Conservation (phyloP, 2,797 vertebrate species). For the Odontamblyopus lacepedii region DNA sequence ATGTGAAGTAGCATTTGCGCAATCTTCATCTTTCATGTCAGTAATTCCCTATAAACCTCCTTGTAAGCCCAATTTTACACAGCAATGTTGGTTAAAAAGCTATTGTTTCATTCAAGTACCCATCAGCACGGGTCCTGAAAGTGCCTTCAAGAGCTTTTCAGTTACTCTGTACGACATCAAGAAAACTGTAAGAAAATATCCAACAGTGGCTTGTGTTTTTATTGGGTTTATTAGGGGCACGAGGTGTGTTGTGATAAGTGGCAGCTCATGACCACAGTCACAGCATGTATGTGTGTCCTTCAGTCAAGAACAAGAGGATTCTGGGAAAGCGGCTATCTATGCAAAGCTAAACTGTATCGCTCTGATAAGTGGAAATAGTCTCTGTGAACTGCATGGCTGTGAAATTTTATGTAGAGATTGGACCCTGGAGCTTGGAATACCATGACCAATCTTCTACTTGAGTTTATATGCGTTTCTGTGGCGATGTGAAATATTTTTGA, state of each 20-base stretch:
- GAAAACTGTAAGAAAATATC: neutral
- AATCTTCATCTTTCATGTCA: slow-evolving; percentile 7
- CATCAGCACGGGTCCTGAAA: slow-evolving; percentile 20
- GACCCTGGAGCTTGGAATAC: neutral
- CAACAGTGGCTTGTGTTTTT: neutral
- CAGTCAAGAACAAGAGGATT: neutral
- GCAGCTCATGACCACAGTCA: slow-evolving; percentile 2
- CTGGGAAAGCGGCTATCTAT: neutral
- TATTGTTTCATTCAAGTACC: slow-evolving; percentile 27
- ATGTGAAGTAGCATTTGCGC: neutral
- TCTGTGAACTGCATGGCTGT: neutral
- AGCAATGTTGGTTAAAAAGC: slow-evolving; percentile 1
- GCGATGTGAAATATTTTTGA: neutral
- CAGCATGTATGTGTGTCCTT: slow-evolving; percentile 3
- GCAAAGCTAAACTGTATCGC: neutral
- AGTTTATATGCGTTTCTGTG: neutral
- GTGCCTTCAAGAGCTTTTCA: slow-evolving; percentile 2
- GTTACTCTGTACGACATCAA: neutral
- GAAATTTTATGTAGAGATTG: neutral
- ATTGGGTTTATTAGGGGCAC: neutral
- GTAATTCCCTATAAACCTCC: slow-evolving; percentile 23
- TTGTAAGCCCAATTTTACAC: slow-evolving; percentile 1
- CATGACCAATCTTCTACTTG: neutral
- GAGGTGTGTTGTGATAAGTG: slow-evolving; percentile 10
- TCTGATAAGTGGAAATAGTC: neutral